These are phyloP conservation scores for Netelia virgata DNA, from an alignment of 2,888 invertebrate species.

Conservation along the genomic window DNA sequence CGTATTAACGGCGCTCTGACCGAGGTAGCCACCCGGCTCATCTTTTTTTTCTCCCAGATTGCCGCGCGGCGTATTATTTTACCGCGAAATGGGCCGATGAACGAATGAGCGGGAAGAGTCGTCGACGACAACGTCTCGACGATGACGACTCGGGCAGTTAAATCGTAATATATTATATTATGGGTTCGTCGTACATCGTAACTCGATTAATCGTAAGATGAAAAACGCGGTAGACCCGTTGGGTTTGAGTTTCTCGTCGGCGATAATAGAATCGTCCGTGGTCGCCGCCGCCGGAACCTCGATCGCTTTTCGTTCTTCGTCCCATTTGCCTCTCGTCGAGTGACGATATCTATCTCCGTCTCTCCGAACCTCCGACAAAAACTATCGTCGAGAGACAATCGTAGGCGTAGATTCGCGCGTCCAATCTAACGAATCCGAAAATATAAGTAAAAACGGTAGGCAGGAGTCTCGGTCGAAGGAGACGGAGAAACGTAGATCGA, in stretches of 20 bases:
- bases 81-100: conserved; percentile 28
- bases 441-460: neutral
- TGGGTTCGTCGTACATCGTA: no score
- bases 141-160: no score
- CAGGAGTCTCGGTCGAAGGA: neutral
- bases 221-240: no score
- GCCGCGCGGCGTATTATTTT: conserved; percentile 1
- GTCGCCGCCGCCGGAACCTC: neutral
- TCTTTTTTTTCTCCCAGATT: neutral
- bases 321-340: conserved; percentile 39
- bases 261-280: no score
- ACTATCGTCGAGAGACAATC: neutral
- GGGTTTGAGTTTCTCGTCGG: no score
- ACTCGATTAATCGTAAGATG: no score
- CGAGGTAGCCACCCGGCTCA: conserved; percentile 81
- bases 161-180: no score
- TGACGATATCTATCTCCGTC: conserved; percentile 21
- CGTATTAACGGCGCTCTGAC: conserved; percentile 73
- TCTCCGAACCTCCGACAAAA: conserved; percentile 22
- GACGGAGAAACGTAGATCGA: conserved; percentile 46
- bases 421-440: neutral
- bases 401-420: neutral
- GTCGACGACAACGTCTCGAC: no score
- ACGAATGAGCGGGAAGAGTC: neutral
- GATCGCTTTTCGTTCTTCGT: conserved; percentile 22